Evolutionary conservation across 2,888 invertebrate genomes (phyloP).

Genomic region (Aromia moschata): DNA sequence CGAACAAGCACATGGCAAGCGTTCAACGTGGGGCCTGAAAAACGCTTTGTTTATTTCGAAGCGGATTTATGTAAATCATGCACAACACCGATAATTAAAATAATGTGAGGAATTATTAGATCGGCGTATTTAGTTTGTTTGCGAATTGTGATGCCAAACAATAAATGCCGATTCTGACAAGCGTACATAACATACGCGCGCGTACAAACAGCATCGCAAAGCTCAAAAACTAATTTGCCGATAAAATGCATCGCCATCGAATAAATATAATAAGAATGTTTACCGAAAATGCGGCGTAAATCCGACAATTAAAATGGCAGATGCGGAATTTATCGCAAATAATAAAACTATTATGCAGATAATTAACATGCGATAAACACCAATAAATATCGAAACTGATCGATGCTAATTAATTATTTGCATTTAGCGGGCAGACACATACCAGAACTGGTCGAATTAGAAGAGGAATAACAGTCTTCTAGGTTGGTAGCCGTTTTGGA

Average conservation of each 20-base stretch:
- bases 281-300: not conserved
- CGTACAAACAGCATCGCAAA: not conserved
- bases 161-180: not conserved
- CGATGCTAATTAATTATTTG: slow-evolving; percentile 10
- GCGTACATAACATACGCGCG: slow-evolving; percentile 4
- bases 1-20: too few relatives aligned
- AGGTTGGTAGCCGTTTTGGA: slow-evolving; percentile 45
- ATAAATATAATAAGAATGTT: slow-evolving; percentile 8
- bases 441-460: slow-evolving; percentile 48
- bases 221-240: not conserved
- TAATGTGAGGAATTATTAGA: not conserved
- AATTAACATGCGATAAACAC: slow-evolving; percentile 20
- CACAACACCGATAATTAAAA: not conserved
- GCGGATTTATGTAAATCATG: too few relatives aligned
- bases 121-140: not conserved
- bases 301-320: slow-evolving; percentile 1
- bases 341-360: slow-evolving; percentile 16
- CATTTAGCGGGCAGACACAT: slow-evolving; percentile 32
- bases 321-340: slow-evolving; percentile 6
- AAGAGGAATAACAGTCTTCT: slow-evolving; percentile 41
- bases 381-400: slow-evolving; percentile 16
- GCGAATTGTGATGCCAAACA: not conserved
- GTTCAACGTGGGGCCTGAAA: too few relatives aligned
- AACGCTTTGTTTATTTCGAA: too few relatives aligned
- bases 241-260: not conserved